Percentiles rank a stretch among this genome's conserved stretches.
Conservation (phyloP, 92 coral and sea anemone species). For the Siderastrea siderea region DNA sequence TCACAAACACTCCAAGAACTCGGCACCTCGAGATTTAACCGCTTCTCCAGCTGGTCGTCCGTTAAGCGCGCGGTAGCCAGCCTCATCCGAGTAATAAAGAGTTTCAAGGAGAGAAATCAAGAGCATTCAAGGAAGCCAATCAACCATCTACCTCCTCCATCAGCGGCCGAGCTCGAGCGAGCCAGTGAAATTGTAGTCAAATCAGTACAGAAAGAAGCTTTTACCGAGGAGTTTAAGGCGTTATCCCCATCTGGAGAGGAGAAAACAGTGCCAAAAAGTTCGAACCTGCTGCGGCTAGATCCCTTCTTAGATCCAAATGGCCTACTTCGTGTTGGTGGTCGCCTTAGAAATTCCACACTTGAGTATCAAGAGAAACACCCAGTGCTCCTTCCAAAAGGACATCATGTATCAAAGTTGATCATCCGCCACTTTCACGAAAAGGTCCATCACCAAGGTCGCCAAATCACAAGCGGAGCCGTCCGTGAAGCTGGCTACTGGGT, state of each 20-base stretch:
- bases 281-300: background rate
- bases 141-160: background rate
- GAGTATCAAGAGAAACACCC: conserved; percentile 9
- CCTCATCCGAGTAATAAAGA: background rate
- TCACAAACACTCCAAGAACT: background rate
- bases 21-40: background rate
- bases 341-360: too few relatives aligned
- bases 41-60: conserved; percentile 7
- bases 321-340: too few relatives aligned
- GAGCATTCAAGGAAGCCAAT: background rate
- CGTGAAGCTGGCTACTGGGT: background rate
- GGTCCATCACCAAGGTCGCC: conserved; percentile 7
- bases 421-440: conserved; percentile 1
- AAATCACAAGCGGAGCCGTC: too few relatives aligned
- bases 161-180: background rate
- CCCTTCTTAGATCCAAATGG: background rate
- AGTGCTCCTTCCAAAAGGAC: background rate
- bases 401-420: background rate
- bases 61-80: background rate
- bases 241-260: background rate
- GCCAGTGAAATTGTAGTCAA: background rate
- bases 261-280: conserved; percentile 6
- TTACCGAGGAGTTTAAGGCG: background rate
- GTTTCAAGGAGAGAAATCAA: conserved; percentile 13
- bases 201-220: conserved; percentile 2